Evolutionary conservation across 2,113 vertebrate species (phyloP), one percentile per base, ranked within the genome.

Genomic region (Zosterops hypoxanthus): DNA sequence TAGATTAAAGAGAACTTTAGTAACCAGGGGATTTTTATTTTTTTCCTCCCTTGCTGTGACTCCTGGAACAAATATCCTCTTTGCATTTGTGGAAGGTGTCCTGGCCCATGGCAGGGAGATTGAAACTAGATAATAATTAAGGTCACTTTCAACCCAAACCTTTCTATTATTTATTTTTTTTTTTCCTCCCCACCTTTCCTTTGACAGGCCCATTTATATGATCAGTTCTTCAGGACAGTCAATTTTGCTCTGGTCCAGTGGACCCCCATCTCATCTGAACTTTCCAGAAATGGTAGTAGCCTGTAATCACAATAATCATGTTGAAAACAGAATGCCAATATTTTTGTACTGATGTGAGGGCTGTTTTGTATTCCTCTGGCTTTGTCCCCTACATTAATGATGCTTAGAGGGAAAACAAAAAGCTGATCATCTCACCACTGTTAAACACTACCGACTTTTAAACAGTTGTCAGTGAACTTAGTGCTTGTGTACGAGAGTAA

Each of bases 361-460:
- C 90, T 96, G 80, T 85, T 97, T 96, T 94, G 76, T 95, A 93
- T 95, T 95, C 56, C 28, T 85, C 84, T 76, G 83, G 56, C 64
- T 97, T 95, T 95, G 57, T 95, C 79, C 20, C 66, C 63, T 92
- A 71, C 65, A 42, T 92, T 86, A 96, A 77, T 66, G 86, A 63
- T 82, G 72, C 83, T 94, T 57, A 93, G 82, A 95, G 75, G 79
- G 55, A 97, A 98, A 97, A 96, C 75, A 97, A 96, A 92, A 86
- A 86, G 34, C 50, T 71, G 75, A 55, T 90, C 95, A 87, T 97
- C 42, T 96, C 93, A 63, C 52, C 64, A 69, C 52, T 2, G 3
- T 94, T 97, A 97, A 92, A 86, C 65, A 71, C 57, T 90, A 81
- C 73, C 0, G 6, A 95, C 34, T 91, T 92, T 76, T 83, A 95